These are phyloP conservation scores for Pseudoips prasinana DNA, from an alignment of 2,888 invertebrate species.

Conservation along the genomic window DNA sequence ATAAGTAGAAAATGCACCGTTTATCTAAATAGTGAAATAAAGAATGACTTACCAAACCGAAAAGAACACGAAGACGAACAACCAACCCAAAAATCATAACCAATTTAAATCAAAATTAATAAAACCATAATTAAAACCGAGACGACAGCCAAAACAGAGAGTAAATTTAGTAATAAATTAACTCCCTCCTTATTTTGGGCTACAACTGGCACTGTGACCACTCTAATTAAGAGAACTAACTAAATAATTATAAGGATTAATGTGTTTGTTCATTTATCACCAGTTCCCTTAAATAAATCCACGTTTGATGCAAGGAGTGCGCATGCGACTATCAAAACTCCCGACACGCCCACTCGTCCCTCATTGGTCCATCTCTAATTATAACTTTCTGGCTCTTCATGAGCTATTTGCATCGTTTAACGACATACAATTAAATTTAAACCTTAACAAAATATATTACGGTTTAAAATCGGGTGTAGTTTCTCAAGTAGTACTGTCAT, in stretches of 20 bases:
- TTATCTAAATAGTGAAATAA: no score
- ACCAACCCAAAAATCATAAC: conserved; percentile 20
- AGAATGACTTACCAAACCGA: no score
- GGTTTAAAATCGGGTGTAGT: conserved; percentile 15
- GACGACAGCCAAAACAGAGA: conserved; percentile 24
- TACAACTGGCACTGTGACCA: conserved; percentile 51
- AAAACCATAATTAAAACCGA: conserved; percentile 23
- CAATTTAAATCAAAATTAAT: conserved; percentile 32
- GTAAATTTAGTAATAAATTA: conserved; percentile 39
- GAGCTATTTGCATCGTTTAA: conserved; percentile 79
- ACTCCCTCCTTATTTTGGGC: conserved; percentile 30
- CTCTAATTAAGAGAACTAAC: conserved; percentile 73
- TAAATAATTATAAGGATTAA: conserved; percentile 81
- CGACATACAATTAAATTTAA: conserved; percentile 20
- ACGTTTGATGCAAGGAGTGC: conserved; percentile 60
- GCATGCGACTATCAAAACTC: conserved; percentile 55
- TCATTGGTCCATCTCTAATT: conserved; percentile 76
- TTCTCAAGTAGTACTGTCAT: conserved; percentile 64
- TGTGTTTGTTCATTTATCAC: conserved; percentile 68
- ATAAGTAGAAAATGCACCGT: no score
- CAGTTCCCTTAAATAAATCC: conserved; percentile 66
- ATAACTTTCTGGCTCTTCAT: conserved; percentile 61
- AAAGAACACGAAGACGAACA: no score
- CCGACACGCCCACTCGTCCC: conserved; percentile 57
- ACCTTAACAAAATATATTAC: conserved; percentile 22